Percentiles rank a stretch among this genome's conserved stretches.
Evolutionary conservation across 2,888 invertebrate genomes (phyloP).

Genomic region (Mantis religiosa): DNA sequence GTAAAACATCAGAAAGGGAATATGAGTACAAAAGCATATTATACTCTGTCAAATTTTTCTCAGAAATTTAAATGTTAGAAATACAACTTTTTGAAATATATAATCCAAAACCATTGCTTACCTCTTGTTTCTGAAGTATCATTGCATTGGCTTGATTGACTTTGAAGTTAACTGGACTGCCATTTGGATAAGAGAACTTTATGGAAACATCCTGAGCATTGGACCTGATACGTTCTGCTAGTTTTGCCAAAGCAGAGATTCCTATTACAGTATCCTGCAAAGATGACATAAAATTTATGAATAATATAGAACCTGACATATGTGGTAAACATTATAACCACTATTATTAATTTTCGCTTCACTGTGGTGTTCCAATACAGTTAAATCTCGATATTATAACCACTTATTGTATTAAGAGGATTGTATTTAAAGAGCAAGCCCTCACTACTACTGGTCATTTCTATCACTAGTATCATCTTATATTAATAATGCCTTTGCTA

Average conservation of each 20-base stretch:
- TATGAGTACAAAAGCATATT: neutral
- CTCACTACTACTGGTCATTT: no score
- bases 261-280: slow-evolving; percentile 70
- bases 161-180: slow-evolving; percentile 48
- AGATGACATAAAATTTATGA: neutral
- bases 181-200: slow-evolving; percentile 49
- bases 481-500: no score
- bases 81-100: neutral
- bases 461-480: no score
- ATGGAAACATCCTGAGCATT: slow-evolving; percentile 50
- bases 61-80: no score
- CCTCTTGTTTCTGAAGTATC: slow-evolving; percentile 75
- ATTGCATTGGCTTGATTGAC: slow-evolving; percentile 74
- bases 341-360: no score
- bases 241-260: slow-evolving; percentile 62
- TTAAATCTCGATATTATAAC: no score
- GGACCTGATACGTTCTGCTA: slow-evolving; percentile 57
- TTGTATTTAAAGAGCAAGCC: no score
- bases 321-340: no score
- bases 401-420: no score
- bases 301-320: neutral
- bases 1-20: no score
- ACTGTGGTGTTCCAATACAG: no score
- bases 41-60: no score
- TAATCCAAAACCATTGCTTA: slow-evolving; percentile 41